Evolutionary conservation across 2,797 vertebrate species (phyloP).

Genomic region (Hipposideros larvatus): DNA sequence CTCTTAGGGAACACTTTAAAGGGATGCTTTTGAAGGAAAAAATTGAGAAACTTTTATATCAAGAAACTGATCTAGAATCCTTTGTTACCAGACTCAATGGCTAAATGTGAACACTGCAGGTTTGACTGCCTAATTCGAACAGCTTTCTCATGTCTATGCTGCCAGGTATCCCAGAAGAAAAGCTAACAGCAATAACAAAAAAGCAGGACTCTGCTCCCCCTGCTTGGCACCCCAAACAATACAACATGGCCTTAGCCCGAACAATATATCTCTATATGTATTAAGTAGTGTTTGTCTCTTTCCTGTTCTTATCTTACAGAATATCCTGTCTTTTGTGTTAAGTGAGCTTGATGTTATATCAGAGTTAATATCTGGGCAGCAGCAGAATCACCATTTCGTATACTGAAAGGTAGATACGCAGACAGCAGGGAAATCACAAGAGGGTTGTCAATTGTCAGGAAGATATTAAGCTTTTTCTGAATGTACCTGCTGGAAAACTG

Average conservation of each 20-base stretch:
- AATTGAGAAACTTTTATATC: background rate
- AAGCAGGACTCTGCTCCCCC: background rate
- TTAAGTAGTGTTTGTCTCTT: background rate
- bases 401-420: background rate
- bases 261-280: background rate
- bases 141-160: background rate
- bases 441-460: slow-evolving; percentile 22
- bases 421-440: slow-evolving; percentile 66
- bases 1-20: background rate
- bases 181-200: background rate
- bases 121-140: background rate
- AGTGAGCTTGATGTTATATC: background rate
- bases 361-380: background rate
- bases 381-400: slow-evolving; percentile 72
- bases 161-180: background rate
- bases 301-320: background rate
- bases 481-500: slow-evolving; percentile 68
- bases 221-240: background rate
- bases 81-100: background rate
- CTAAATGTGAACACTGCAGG: background rate
- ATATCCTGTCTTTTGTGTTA: background rate
- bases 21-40: background rate
- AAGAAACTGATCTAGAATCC: background rate
- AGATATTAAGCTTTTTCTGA: slow-evolving; percentile 68
- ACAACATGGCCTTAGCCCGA: background rate